Evolutionary conservation across 1,140 invertebrate genomes (phyloP).

Genomic region (Eriosoma lanigerum): DNA sequence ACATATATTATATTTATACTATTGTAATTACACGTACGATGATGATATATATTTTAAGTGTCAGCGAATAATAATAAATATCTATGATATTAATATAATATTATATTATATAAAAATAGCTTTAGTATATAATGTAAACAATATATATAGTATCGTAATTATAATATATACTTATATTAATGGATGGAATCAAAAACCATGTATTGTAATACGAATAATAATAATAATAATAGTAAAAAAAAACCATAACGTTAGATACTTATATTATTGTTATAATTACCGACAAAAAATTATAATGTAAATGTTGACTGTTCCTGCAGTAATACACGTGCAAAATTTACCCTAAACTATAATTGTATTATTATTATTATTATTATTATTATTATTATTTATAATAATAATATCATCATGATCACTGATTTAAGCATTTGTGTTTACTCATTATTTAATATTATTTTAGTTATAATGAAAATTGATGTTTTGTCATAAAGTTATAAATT

Average conservation of each 20-base stretch:
- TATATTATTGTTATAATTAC: background rate
- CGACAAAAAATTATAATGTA: slow-evolving; percentile 8
- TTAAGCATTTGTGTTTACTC: slow-evolving; percentile 27
- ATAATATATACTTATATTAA: slow-evolving; percentile 6
- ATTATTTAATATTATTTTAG: slow-evolving; percentile 27
- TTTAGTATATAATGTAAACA: background rate
- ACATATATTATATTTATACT: background rate
- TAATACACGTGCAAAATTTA: slow-evolving; percentile 13
- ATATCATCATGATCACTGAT: slow-evolving; percentile 19
- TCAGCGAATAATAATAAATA: slow-evolving; percentile 3
- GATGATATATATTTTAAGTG: background rate
- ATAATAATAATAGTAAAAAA: slow-evolving; percentile 1
- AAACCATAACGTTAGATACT: too few species aligned
- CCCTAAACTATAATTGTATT: background rate
- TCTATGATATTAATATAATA: background rate
- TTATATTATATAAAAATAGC: background rate
- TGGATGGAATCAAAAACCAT: background rate
- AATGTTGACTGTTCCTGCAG: slow-evolving; percentile 13
- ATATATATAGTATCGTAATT: slow-evolving; percentile 10
- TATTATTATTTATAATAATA: too few species aligned
- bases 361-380: too few species aligned
- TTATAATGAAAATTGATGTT: background rate
- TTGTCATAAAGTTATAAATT: slow-evolving; percentile 9
- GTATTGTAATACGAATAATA: too few species aligned
- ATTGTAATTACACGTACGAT: background rate